phyloP scores from a whole-genome alignment of 2,797 vertebrate genomes.

The Hybognathus amarus region DNA sequence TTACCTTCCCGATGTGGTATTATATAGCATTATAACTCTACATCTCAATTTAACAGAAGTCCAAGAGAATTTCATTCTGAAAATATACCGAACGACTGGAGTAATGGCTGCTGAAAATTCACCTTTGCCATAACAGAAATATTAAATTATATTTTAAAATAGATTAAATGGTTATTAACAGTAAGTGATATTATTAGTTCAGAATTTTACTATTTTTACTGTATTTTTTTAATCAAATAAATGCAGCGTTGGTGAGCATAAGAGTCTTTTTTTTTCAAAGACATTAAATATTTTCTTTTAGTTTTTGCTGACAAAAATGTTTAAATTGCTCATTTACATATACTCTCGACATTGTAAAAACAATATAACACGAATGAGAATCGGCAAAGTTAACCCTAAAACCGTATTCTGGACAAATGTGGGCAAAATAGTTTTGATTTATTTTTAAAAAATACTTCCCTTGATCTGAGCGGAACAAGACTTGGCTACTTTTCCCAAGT shows the following conservation, averaged over 20 bases:
- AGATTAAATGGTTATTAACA: not conserved
- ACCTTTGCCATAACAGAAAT: not conserved
- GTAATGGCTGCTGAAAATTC: not conserved
- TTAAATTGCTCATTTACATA: too few species aligned
- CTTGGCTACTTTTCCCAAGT: too few species aligned
- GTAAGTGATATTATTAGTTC: not conserved
- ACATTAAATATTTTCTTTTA: too few species aligned
- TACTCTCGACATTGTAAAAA: too few species aligned
- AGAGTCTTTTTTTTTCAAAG: too few species aligned
- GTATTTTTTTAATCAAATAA: not conserved
- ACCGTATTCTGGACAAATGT: too few species aligned
- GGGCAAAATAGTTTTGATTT: too few species aligned
- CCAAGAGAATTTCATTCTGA: not conserved
- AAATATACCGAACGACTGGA: not conserved
- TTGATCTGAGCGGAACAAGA: too few species aligned
- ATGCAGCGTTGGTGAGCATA: not conserved
- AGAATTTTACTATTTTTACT: not conserved
- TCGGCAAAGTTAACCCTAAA: too few species aligned
- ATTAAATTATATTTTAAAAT: not conserved
- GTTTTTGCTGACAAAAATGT: too few species aligned
- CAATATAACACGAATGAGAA: too few species aligned
- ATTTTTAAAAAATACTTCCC: too few species aligned
- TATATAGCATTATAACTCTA: not conserved
- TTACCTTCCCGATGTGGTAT: not conserved
- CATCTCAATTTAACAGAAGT: not conserved